Evolutionary conservation across 2,113 vertebrate genomes (phyloP).

Genomic region (Tautogolabrus adspersus): DNA sequence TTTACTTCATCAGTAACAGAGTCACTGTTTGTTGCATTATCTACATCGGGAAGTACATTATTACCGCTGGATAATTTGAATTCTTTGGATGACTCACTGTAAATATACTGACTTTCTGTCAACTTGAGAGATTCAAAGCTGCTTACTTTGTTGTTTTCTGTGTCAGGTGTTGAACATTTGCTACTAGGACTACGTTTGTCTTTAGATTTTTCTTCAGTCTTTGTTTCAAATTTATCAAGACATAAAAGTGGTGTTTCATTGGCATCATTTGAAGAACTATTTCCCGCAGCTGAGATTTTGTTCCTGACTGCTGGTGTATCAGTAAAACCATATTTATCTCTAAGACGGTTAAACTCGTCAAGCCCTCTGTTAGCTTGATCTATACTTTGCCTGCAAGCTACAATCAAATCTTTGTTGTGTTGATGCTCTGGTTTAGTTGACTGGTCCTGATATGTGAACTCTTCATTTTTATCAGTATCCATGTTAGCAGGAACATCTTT

Average conservation of each 20-base stretch:
- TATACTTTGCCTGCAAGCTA: background rate
- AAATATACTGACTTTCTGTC: conserved; percentile 61
- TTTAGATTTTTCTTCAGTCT: conserved; percentile 27
- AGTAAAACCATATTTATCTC: conserved; percentile 69
- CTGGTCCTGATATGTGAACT: conserved; percentile 33
- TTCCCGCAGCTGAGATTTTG: conserved; percentile 42
- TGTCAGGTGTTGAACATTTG: conserved; percentile 19
- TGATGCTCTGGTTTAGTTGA: conserved; percentile 16
- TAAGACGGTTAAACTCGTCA: conserved; percentile 50
- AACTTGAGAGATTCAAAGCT: conserved; percentile 27
- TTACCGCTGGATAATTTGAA: conserved; percentile 61
- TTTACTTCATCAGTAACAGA: conserved; percentile 30
- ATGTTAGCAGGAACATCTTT: background rate
- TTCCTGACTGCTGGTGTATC: conserved; percentile 41
- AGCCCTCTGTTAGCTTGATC: conserved; percentile 14
- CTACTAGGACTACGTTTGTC: conserved; percentile 13
- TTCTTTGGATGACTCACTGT: conserved; percentile 72
- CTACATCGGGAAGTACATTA: conserved; percentile 1
- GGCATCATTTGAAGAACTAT: conserved; percentile 24
- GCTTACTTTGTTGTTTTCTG: conserved; percentile 37
- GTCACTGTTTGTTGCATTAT: conserved; percentile 39
- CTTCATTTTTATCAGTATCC: conserved; percentile 33
- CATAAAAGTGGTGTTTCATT: conserved; percentile 22
- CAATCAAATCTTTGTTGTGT: conserved; percentile 15
- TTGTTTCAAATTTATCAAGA: conserved; percentile 20